Percentiles rank a stretch among this genome's conserved stretches.
These are phyloP conservation scores for Panthera tigris DNA, from an alignment of 2,113 vertebrate genomes.

Conservation along the genomic window DNA sequence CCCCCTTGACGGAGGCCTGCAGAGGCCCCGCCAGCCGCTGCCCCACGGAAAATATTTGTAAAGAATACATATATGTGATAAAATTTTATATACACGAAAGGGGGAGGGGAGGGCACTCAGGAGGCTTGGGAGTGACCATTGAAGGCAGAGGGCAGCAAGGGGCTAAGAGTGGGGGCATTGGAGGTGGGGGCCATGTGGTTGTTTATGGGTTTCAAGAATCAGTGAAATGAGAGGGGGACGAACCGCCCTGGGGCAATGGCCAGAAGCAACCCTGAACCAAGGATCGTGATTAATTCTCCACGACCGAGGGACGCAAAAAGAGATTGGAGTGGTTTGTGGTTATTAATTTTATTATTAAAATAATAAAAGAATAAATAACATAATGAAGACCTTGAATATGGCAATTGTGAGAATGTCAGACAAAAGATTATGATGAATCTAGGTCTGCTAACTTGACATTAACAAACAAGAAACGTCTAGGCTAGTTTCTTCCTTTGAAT, in stretches of 20 bases:
- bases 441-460: background rate
- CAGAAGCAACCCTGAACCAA: accelerated
- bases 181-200: accelerated
- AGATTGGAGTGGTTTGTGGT: background rate
- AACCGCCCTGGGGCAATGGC: accelerated
- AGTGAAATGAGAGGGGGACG: accelerated
- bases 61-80: background rate
- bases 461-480: background rate
- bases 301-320: accelerated
- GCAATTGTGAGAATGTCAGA: background rate
- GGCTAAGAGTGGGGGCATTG: accelerated
- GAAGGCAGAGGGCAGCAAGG: background rate
- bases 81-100: background rate
- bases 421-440: background rate
- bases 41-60: background rate
- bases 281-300: background rate
- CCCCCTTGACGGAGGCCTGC: background rate
- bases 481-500: background rate
- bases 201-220: too few species aligned
- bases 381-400: background rate
- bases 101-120: accelerated
- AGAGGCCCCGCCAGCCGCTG: background rate
- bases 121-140: background rate
- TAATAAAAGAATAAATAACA: background rate
- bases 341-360: background rate